Evolutionary conservation across 92 coral and sea anemone genomes (phyloP).

Genomic region (Micromussa lordhowensis): DNA sequence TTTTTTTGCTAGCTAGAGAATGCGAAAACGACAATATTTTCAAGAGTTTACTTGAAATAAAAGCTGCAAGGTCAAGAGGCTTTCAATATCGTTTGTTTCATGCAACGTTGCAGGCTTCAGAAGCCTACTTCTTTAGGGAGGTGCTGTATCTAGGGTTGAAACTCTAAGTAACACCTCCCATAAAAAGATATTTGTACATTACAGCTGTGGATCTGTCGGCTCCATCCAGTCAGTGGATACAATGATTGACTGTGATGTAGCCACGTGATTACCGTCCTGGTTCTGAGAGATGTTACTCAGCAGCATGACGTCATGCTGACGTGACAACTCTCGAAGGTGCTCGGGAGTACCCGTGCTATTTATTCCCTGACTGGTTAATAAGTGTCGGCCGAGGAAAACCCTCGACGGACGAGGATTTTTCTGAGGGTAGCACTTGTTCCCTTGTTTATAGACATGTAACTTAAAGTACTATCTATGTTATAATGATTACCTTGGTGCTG

Average conservation of each 20-base stretch:
- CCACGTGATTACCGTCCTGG: not conserved
- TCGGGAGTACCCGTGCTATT: not conserved
- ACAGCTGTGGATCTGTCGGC: not conserved
- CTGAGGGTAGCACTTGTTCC: not conserved
- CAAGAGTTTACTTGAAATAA: not conserved
- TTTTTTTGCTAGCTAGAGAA: not conserved
- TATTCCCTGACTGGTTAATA: not conserved
- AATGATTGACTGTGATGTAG: not conserved
- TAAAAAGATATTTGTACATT: not conserved
- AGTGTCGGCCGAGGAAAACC: not conserved
- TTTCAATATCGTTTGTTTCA: not conserved
- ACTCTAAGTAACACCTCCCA: not conserved
- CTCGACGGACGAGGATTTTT: not conserved
- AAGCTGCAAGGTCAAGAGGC: not conserved
- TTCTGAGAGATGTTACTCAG: not conserved
- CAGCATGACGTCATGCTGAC: not conserved
- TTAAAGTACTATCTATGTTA: not conserved
- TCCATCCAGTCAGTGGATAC: not conserved
- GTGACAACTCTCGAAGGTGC: not conserved
- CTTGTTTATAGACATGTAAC: not conserved
- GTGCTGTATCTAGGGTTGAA: not conserved
- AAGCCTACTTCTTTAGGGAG: not conserved
- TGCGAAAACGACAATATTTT: not conserved
- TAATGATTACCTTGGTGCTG: not conserved
- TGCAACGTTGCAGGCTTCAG: not conserved